phyloP scores from a whole-genome alignment of 2,797 vertebrate genomes.

The Poeciliopsis paucimaculata region DNA sequence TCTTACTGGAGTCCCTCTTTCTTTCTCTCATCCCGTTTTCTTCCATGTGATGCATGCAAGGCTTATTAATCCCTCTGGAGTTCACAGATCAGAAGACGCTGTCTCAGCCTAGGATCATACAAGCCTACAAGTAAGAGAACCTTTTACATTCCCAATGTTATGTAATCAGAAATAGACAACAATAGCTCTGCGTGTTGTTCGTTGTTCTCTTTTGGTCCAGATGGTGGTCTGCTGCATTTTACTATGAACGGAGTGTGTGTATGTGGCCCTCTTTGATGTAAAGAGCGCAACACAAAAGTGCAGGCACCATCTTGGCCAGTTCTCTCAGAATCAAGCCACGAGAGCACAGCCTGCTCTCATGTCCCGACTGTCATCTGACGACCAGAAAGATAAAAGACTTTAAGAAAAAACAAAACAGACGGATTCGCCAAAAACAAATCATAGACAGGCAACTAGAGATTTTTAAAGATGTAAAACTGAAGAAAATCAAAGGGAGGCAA shows the following conservation, averaged over 20 bases:
- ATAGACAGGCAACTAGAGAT: not conserved
- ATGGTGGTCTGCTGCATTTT: slow-evolving; percentile 22
- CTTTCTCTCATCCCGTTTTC: slow-evolving; percentile 28
- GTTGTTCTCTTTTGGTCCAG: not conserved
- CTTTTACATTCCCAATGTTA: slow-evolving; percentile 13
- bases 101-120: slow-evolving; percentile 27
- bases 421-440: not conserved
- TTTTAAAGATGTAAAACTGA: not conserved
- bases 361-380: slow-evolving; percentile 22
- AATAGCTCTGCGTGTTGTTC: not conserved
- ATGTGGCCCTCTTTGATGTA: slow-evolving; percentile 33
- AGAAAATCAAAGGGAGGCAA: not conserved
- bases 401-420: not conserved
- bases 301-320: slow-evolving; percentile 8
- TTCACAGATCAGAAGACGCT: slow-evolving; percentile 55
- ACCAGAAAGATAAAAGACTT: slow-evolving; percentile 19
- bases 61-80: slow-evolving; percentile 69
- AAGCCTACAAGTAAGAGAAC: slow-evolving; percentile 5
- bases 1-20: slow-evolving; percentile 39
- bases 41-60: slow-evolving; percentile 58
- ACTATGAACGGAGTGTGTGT: not conserved
- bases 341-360: slow-evolving; percentile 31
- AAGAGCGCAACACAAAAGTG: slow-evolving; percentile 21
- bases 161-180: slow-evolving; percentile 16
- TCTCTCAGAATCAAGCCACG: slow-evolving; percentile 26